These are phyloP conservation scores for Brachyistius frenatus DNA, from an alignment of 2,113 vertebrate species.

Conservation along the genomic window DNA sequence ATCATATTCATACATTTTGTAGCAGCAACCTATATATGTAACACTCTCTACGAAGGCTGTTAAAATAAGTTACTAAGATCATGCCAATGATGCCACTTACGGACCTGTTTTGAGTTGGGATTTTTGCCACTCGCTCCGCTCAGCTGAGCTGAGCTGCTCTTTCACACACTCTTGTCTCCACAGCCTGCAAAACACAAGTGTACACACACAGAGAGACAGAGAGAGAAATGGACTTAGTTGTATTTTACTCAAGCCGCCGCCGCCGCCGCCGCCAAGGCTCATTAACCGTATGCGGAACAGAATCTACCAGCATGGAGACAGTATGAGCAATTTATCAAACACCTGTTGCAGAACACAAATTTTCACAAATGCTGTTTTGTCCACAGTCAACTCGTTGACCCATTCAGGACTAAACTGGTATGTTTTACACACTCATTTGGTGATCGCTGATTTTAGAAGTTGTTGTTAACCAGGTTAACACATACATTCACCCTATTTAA, in stretches of 20 bases:
- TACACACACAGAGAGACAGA: background rate
- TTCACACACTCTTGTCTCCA: background rate
- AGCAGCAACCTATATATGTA: background rate
- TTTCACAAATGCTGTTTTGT: background rate
- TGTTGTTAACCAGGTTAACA: no score
- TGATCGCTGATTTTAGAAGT: no score
- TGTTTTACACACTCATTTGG: no score
- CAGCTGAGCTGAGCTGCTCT: background rate
- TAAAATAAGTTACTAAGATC: background rate
- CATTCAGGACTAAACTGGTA: no score
- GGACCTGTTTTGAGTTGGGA: background rate
- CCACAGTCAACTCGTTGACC: background rate
- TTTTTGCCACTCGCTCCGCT: background rate
- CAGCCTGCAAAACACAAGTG: background rate
- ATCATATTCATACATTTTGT: background rate
- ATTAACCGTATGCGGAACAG: background rate
- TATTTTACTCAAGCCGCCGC: background rate
- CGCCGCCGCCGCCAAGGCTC: slow-evolving; percentile 2
- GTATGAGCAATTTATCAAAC: background rate
- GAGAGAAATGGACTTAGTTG: background rate
- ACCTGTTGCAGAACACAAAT: background rate
- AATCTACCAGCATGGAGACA: background rate
- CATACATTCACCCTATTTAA: no score
- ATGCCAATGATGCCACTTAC: background rate
- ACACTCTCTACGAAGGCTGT: background rate